Percentiles rank a stretch among this genome's conserved stretches.
These are phyloP conservation scores for Tetropium fuscum DNA, from an alignment of 2,888 invertebrate genomes.

Conservation along the genomic window DNA sequence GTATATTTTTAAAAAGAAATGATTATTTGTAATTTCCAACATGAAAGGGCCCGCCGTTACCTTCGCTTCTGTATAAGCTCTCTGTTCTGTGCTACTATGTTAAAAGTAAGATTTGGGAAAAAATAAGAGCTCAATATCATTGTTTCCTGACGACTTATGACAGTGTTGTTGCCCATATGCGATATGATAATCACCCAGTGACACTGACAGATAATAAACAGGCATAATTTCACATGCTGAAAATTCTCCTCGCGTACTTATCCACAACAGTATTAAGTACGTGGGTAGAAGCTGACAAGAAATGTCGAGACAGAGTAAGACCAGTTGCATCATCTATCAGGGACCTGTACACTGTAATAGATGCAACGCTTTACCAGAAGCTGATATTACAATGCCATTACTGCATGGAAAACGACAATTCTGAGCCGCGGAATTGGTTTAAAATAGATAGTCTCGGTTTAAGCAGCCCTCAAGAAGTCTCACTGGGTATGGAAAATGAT, in stretches of 20 bases:
- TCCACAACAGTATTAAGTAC: not conserved
- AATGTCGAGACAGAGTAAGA: slow-evolving; percentile 66
- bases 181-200: not conserved
- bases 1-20: too few relatives aligned
- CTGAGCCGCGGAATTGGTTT: slow-evolving; percentile 68
- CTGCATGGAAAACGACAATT: slow-evolving; percentile 65
- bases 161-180: too few relatives aligned
- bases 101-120: too few relatives aligned
- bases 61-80: too few relatives aligned
- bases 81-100: too few relatives aligned
- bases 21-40: too few relatives aligned
- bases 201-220: slow-evolving; percentile 2
- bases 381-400: slow-evolving; percentile 67
- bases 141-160: too few relatives aligned
- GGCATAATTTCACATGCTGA: not conserved
- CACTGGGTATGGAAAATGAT: slow-evolving; percentile 66
- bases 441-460: slow-evolving; percentile 62
- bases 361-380: slow-evolving; percentile 63
- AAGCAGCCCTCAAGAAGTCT: slow-evolving; percentile 61
- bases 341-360: slow-evolving; percentile 67
- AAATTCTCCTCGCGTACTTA: not conserved
- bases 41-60: too few relatives aligned
- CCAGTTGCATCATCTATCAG: slow-evolving; percentile 64
- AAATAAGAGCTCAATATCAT: too few relatives aligned
- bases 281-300: slow-evolving; percentile 47